Conservation (phyloP, 2,888 invertebrate genomes). For the Morinoia aosen region DNA sequence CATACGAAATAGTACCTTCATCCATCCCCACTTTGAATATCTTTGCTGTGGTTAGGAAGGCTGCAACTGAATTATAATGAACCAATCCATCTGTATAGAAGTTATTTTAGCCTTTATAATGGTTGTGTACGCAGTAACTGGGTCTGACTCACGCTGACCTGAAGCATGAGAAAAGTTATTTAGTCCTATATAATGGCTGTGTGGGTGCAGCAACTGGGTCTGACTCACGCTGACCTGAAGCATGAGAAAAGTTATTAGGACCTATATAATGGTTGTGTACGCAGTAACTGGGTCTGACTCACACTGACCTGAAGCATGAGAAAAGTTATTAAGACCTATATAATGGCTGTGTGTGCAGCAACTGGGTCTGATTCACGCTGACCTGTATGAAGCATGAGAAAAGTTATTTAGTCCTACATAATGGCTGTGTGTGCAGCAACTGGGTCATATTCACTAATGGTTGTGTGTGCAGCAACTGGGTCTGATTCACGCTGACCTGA, state of each 20-base stretch:
- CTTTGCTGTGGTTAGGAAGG: too few relatives aligned
- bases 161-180: conserved; percentile 84
- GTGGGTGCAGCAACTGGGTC: conserved; percentile 90
- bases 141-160: conserved; percentile 99
- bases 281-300: conserved; percentile 97
- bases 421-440: conserved; percentile 88
- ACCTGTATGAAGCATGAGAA: conserved; percentile 96
- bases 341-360: conserved; percentile 77
- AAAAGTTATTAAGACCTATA: too few relatives aligned
- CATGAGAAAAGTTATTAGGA: conserved; percentile 79
- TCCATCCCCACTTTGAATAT: too few relatives aligned
- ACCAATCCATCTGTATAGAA: too few relatives aligned
- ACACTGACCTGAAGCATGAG: conserved; percentile 99
- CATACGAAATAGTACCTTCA: too few relatives aligned
- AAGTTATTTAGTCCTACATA: too few relatives aligned
- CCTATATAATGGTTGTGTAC: conserved; percentile 64
- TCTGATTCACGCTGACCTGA: conserved; percentile 98
- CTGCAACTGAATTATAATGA: too few relatives aligned
- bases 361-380: conserved; percentile 99
- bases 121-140: conserved; percentile 81
- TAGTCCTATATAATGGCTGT: too few relatives aligned
- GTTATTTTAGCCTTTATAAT: too few relatives aligned
- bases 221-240: conserved; percentile 99
- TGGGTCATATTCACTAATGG: conserved; percentile 80
- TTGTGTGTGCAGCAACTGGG: conserved; percentile 86